Evolutionary conservation across 2,888 invertebrate genomes (phyloP).

Genomic region (Andrena bicolor): DNA sequence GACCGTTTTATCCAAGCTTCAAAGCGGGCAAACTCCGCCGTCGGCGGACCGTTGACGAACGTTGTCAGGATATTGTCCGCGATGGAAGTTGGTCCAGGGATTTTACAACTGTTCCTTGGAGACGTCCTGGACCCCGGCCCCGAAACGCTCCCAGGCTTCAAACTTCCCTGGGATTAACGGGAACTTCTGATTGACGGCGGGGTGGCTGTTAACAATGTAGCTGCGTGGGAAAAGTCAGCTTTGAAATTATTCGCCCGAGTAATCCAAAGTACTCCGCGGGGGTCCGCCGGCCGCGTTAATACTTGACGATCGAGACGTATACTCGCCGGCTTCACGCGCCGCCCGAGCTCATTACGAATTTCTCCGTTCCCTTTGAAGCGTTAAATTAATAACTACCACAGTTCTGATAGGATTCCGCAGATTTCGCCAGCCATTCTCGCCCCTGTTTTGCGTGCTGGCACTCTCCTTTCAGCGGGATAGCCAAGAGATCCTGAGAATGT

Average conservation of each 20-base stretch:
- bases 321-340: conserved; percentile 45
- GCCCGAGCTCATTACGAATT: conserved; percentile 58
- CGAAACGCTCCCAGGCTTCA: background rate
- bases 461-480: background rate
- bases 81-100: conserved; percentile 14
- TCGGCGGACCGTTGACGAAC: background rate
- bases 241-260: conserved; percentile 57
- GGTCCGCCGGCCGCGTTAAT: conserved; percentile 47
- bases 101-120: background rate
- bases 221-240: background rate
- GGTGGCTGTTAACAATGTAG: conserved; percentile 10
- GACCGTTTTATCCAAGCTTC: conserved; percentile 28
- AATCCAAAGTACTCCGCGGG: conserved; percentile 42
- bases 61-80: background rate
- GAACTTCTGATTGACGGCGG: conserved; percentile 11
- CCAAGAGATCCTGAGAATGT: background rate
- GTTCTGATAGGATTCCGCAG: conserved; percentile 43
- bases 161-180: background rate
- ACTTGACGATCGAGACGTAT: conserved; percentile 58
- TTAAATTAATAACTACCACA: conserved; percentile 61
- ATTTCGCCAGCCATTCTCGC: conserved; percentile 25
- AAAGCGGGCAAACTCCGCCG: background rate
- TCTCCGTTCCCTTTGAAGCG: conserved; percentile 35
- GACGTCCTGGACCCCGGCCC: too few species aligned
- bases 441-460: background rate